Percentiles rank a stretch among this genome's conserved stretches.
phyloP scores from a whole-genome alignment of 2,888 invertebrate species.

The Ochlodes sylvanus region DNA sequence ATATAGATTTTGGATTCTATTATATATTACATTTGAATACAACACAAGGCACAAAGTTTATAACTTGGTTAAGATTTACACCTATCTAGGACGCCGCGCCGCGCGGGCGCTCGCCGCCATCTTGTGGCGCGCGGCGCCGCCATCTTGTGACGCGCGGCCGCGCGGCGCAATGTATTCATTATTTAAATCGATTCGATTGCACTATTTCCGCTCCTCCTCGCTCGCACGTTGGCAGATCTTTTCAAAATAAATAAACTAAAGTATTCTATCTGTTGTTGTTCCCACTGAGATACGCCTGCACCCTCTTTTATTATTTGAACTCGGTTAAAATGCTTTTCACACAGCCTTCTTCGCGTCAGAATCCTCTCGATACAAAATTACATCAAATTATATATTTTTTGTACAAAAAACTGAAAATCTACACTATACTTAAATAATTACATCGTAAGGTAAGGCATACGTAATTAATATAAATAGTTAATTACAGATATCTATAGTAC shows the following conservation, averaged over 20 bases:
- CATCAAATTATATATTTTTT: slow-evolving; percentile 53
- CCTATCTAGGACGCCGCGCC: slow-evolving; percentile 49
- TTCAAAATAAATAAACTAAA: slow-evolving; percentile 55
- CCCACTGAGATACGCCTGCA: slow-evolving; percentile 53
- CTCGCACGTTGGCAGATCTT: slow-evolving; percentile 74
- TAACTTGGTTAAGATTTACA: slow-evolving; percentile 54
- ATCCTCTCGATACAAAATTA: slow-evolving; percentile 51
- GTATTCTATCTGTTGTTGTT: slow-evolving; percentile 49
- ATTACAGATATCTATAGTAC: slow-evolving; percentile 74
- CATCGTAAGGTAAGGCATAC: slow-evolving; percentile 74
- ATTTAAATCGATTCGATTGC: slow-evolving; percentile 60
- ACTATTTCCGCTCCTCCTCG: slow-evolving; percentile 56
- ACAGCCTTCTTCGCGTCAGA: slow-evolving; percentile 69
- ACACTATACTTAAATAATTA: slow-evolving; percentile 61
- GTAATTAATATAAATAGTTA: slow-evolving; percentile 77
- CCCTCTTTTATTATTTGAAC: slow-evolving; percentile 40
- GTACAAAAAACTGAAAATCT: slow-evolving; percentile 65
- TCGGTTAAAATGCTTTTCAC: slow-evolving; percentile 76
- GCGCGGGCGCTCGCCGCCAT: slow-evolving; percentile 1
- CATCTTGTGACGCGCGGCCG: neutral
- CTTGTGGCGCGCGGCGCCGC: neutral
- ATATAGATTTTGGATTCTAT: slow-evolving; percentile 65
- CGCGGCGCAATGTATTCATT: slow-evolving; percentile 6
- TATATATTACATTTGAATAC: slow-evolving; percentile 66
- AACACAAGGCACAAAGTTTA: slow-evolving; percentile 80